These are phyloP conservation scores for Notothenia coriiceps DNA, from an alignment of 2,113 vertebrate species.

Conservation along the genomic window DNA sequence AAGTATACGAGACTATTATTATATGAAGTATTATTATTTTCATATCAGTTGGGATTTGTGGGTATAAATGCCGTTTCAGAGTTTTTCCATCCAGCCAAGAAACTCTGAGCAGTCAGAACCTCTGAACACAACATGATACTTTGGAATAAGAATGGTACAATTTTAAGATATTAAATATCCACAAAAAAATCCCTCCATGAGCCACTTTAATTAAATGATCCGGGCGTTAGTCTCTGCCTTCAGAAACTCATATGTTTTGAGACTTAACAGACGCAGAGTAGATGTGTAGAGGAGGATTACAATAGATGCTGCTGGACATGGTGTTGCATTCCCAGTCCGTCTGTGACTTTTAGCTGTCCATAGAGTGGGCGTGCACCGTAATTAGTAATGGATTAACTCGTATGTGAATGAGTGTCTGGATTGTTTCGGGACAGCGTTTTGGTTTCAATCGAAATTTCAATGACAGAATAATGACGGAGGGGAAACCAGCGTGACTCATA, in stretches of 20 bases:
- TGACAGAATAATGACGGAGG: constrained; percentile 68
- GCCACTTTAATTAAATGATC: constrained; percentile 26
- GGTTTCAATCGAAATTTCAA: constrained; percentile 65
- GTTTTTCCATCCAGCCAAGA: constrained; percentile 35
- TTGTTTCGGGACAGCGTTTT: constrained; percentile 46
- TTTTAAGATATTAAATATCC: constrained; percentile 38
- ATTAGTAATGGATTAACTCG: constrained; percentile 68
- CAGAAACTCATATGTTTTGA: constrained; percentile 27
- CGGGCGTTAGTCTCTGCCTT: constrained; percentile 7
- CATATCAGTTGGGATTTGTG: constrained; percentile 29
- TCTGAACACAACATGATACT: constrained; percentile 20
- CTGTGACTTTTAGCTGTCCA: constrained; percentile 28
- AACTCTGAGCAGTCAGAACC: constrained; percentile 28
- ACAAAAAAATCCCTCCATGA: constrained; percentile 4
- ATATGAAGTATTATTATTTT: constrained; percentile 14
- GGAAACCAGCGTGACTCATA: constrained; percentile 75
- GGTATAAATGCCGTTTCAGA: constrained; percentile 20
- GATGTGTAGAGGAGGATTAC: constrained; percentile 2
- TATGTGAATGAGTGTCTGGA: constrained; percentile 66
- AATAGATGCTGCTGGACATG: constrained; percentile 28
- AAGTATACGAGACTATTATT: constrained; percentile 2
- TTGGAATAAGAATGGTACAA: constrained; percentile 21
- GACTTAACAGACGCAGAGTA: constrained; percentile 20
- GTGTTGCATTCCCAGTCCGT: constrained; percentile 27
- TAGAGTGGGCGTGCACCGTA: constrained; percentile 45